A percentile compares a stretch with the other conserved stretches of the same genome.
Conservation (phyloP, 2,888 invertebrate species). For the Choreutis nemorana region DNA sequence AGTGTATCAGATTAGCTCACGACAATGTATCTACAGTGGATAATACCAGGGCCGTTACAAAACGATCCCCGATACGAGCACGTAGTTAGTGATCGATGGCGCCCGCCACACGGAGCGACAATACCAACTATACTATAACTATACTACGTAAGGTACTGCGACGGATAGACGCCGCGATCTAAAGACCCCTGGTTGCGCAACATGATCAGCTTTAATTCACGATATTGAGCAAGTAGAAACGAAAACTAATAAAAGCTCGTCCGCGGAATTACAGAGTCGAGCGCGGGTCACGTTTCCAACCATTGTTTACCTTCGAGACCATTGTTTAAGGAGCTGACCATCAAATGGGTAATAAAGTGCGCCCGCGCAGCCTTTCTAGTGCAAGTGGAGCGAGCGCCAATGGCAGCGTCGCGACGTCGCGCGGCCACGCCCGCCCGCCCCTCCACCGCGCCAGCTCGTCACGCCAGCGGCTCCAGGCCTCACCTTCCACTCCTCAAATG, state of each 20-base stretch:
- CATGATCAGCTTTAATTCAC: conserved; percentile 15
- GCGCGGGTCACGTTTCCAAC: conserved; percentile 29
- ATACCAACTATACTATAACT: too few relatives aligned
- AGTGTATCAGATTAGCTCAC: too few relatives aligned
- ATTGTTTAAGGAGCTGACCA: conserved; percentile 22
- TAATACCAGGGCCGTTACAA: too few relatives aligned
- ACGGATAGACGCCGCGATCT: too few relatives aligned
- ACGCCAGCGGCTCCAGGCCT: conserved; percentile 9
- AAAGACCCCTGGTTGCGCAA: too few relatives aligned
- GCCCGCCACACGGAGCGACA: too few relatives aligned
- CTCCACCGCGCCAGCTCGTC: conserved; percentile 5
- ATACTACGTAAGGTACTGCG: too few relatives aligned
- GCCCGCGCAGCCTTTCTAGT: conserved; percentile 5
- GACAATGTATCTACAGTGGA: too few relatives aligned
- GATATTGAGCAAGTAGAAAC: conserved; percentile 18
- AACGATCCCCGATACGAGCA: too few relatives aligned
- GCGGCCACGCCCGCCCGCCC: conserved; percentile 14
- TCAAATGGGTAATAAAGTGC: conserved; percentile 15
- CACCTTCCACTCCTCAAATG: too few relatives aligned
- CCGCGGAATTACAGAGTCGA: conserved; percentile 3
- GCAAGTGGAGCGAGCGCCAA: conserved; percentile 12
- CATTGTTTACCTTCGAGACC: conserved; percentile 26
- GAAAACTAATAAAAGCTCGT: conserved; percentile 19
- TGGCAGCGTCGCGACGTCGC: conserved; percentile 14
- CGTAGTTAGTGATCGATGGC: too few relatives aligned